Evolutionary conservation across 2,797 vertebrate genomes (phyloP), one percentile per base, ranked within the genome.

Genomic region (Austrolebias charrua): DNA sequence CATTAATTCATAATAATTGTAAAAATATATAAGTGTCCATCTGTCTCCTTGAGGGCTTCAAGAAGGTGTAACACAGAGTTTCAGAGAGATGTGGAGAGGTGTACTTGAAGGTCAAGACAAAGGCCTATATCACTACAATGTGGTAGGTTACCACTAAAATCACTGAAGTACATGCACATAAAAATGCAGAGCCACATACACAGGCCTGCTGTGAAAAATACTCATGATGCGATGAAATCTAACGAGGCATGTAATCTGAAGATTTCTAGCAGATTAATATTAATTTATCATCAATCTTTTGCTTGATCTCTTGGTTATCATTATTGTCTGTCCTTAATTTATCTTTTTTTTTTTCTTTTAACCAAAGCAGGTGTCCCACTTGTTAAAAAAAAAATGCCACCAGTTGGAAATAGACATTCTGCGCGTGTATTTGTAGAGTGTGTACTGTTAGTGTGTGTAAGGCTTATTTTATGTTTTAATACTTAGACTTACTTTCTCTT

Each of bases 231-330:
- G 60, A 85, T 86, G 69, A 67, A 79, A 78, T 83, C 86, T 82
- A 83, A 86, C 79, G 75, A 66, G 78, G 45, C 79, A 56, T 88
- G 80, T 86, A 75, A 88, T 87, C 77, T 76, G 60, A 73, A 80
- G 78, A 87, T 83, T 79, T 81, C 75, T 57, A 81, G 79, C 79
- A 76, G 67, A 86, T 78, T 81, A 88, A 85, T 85, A 82, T 85
- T 83, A 85, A 82, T 78, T 86, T 78, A 63, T 71, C 61, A 74
- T 85, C 82, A 75, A 70, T 74, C 71, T 80, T 73, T 62, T 68
- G 75, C 79, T 70, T 71, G 69, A 24, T 79, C 75, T 55, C 69
- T 66, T 45, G 52, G 54, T 73, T 79, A 83, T 76, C 76, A 12
- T 60, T 28, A 38, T 62, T 76, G 64, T 75, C 73, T 43, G 55